A percentile compares a stretch with the other conserved stretches of the same genome.
These are phyloP conservation scores for Oreochromis spilurus DNA, from an alignment of 2,113 vertebrate species.

Conservation along the genomic window DNA sequence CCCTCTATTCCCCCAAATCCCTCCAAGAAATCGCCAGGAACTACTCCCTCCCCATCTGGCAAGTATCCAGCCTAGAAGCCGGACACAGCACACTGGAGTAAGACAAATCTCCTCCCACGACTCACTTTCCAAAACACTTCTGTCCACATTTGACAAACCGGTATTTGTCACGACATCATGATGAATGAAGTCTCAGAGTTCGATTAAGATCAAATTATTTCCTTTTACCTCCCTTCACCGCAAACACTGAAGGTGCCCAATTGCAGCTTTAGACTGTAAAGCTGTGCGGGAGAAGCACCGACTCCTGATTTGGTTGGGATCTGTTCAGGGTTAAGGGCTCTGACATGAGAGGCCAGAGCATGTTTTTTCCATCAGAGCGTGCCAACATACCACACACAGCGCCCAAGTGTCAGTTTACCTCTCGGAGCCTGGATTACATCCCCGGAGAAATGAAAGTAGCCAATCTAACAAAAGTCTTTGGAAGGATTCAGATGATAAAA, in stretches of 20 bases:
- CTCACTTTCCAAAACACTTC: conserved; percentile 47
- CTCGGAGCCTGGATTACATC: conserved; percentile 80
- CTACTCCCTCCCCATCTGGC: conserved; percentile 73
- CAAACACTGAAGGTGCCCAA: not conserved
- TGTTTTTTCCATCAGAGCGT: conserved; percentile 93
- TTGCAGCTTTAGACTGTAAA: not conserved
- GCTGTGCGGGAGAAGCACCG: not conserved
- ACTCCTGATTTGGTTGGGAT: conserved; percentile 52
- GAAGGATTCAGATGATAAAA: not conserved
- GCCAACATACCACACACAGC: conserved; percentile 92
- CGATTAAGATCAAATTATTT: not conserved
- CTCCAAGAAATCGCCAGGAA: conserved; percentile 62
- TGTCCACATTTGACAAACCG: conserved; percentile 10
- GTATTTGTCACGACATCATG: conserved; percentile 11
- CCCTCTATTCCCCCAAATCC: conserved; percentile 47
- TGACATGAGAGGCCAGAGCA: conserved; percentile 90
- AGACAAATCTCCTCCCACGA: conserved; percentile 60
- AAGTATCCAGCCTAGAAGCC: conserved; percentile 70
- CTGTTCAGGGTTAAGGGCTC: conserved; percentile 85
- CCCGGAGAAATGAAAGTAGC: conserved; percentile 83
- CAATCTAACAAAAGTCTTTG: conserved; percentile 36
- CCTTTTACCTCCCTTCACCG: not conserved
- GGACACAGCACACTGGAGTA: conserved; percentile 58
- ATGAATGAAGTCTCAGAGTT: not conserved
- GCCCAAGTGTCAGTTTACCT: conserved; percentile 92